Evolutionary conservation across 2,888 invertebrate species (phyloP).

Genomic region (Ophion ellenae): DNA sequence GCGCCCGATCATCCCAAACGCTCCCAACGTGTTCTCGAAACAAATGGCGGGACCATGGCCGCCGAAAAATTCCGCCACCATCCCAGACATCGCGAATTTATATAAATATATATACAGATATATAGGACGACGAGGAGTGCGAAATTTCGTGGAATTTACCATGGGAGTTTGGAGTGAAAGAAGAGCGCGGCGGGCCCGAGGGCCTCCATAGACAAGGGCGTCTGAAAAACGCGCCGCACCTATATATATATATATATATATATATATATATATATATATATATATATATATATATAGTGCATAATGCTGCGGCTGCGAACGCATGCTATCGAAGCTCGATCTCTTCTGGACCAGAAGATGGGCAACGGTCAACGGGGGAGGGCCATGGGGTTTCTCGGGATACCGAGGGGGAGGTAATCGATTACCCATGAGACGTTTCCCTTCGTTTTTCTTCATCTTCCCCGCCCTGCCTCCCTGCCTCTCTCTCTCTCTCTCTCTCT

Average conservation of each 20-base stretch:
- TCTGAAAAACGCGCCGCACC: slow-evolving; percentile 41
- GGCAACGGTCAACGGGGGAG: slow-evolving; percentile 62
- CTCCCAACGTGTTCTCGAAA: too few species aligned
- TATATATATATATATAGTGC: background rate
- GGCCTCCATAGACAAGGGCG: slow-evolving; percentile 38
- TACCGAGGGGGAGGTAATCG: slow-evolving; percentile 67
- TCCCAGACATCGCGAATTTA: too few species aligned
- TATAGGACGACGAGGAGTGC: background rate
- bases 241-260: background rate
- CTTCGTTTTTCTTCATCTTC: slow-evolving; percentile 66
- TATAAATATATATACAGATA: too few species aligned
- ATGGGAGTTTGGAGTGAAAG: slow-evolving; percentile 9
- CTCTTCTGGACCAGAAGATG: slow-evolving; percentile 61
- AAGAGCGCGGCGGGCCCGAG: slow-evolving; percentile 6
- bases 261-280: background rate
- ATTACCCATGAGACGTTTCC: slow-evolving; percentile 70
- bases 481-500: slow-evolving; percentile 35
- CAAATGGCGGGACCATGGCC: too few species aligned
- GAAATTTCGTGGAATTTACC: slow-evolving; percentile 47
- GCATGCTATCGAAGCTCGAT: slow-evolving; percentile 60
- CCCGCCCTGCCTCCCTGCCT: slow-evolving; percentile 18
- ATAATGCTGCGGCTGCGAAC: slow-evolving; percentile 29
- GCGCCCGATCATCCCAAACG: too few species aligned
- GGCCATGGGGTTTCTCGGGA: slow-evolving; percentile 62
- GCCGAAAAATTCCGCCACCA: too few species aligned